A percentile compares a stretch with the other conserved stretches of the same genome.
phyloP scores from a whole-genome alignment of 2,888 invertebrate genomes.

The Strigamia crassipes region DNA sequence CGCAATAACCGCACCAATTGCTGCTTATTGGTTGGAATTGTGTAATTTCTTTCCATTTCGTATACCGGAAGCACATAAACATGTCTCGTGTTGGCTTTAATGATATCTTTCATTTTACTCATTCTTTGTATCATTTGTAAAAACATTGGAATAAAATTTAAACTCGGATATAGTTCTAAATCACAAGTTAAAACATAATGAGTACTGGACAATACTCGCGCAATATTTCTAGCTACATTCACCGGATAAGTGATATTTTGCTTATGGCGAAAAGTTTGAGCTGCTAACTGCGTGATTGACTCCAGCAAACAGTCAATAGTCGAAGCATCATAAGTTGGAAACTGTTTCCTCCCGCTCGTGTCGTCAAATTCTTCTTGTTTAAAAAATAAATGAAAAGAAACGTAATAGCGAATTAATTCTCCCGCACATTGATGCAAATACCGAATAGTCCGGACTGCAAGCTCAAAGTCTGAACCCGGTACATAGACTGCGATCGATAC shows the following conservation, averaged over 20 bases:
- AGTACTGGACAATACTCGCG: slow-evolving; percentile 79
- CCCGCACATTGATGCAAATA: slow-evolving; percentile 76
- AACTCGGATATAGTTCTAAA: slow-evolving; percentile 88
- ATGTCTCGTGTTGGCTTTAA: slow-evolving; percentile 60
- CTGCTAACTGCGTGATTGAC: background rate
- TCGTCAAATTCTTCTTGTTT: slow-evolving; percentile 77
- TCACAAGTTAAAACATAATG: slow-evolving; percentile 84
- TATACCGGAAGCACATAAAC: slow-evolving; percentile 59
- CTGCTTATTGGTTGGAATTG: slow-evolving; percentile 69
- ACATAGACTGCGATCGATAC: slow-evolving; percentile 85
- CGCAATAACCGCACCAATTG: slow-evolving; percentile 64
- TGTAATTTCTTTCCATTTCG: slow-evolving; percentile 55
- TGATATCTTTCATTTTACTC: background rate
- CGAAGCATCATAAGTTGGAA: background rate
- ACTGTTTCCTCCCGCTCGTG: background rate
- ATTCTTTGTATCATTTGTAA: slow-evolving; percentile 76
- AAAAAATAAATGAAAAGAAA: slow-evolving; percentile 89
- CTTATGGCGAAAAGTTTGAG: slow-evolving; percentile 65
- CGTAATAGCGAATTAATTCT: slow-evolving; percentile 74
- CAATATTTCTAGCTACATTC: slow-evolving; percentile 87
- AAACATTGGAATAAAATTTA: slow-evolving; percentile 77
- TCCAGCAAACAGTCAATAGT: slow-evolving; percentile 56
- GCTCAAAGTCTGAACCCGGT: slow-evolving; percentile 79
- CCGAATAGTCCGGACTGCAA: slow-evolving; percentile 77
- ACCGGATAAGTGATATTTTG: slow-evolving; percentile 85